Base-by-base conservation (phyloP, 2,113 vertebrate genomes). In the Neopipo cinnamomea region DNA sequence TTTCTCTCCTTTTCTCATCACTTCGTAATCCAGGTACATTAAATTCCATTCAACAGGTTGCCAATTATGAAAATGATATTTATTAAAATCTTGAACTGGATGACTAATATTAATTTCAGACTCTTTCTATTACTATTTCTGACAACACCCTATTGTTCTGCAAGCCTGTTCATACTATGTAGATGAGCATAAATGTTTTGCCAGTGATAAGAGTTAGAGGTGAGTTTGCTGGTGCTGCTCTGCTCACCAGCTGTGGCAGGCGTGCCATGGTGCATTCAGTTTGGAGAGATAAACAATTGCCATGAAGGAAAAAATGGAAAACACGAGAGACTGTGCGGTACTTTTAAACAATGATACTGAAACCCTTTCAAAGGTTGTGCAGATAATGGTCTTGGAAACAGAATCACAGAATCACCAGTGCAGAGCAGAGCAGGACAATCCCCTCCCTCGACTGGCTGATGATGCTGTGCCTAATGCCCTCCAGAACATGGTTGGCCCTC, bases 181-280 rank as follows among this genome's bases (percentile, higher is more conserved):
- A 49, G 31, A 56, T 23, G 20, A 44, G 2, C 9, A 25, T 31
- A 56, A 50, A 46, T 6, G 14, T 74, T 67, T 55, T 79, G 44
- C 10, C 23, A 20, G 63, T 31, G 37, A 9, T 77, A 76, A 27
- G 23, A 66, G 41, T 28, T 18, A 25, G 8, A 20, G 1, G 5
- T 56, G 56, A 55, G 44, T 50, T 42, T 63, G 35, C 33, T 0
- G 0, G 22, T 15, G 27, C 33, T 2, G 2, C 68, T 44, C 18
- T 24, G 28, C 66, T 73, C 56, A 5, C 52, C 71, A 37, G 82
- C 49, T 63, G 44, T 6, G 21, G 71, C 33, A 65, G 75, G 14
- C 3, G 12, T 46, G 28, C 55, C 3, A 4, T 13, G 23, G 82
- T 46, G 44, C 46, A 12, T 5, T 49, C 2, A 5, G 27, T 50